Conservation (phyloP, 2,113 vertebrate species). For the Microcebus ravelobensis region DNA sequence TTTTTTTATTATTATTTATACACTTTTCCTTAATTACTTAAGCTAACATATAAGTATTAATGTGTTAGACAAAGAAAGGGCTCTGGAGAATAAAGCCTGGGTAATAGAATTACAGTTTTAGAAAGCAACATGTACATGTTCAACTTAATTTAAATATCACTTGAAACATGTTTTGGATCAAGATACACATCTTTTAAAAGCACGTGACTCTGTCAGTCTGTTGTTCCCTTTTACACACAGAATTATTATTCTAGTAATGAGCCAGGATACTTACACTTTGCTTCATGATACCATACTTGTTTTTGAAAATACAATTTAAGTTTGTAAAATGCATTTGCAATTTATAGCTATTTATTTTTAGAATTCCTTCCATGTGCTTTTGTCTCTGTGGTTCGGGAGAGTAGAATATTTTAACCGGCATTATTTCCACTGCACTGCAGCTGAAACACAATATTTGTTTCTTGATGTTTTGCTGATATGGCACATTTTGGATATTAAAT, state of each 20-base stretch:
- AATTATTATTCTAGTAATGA: neutral
- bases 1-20: neutral
- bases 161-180: slow-evolving; percentile 11
- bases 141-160: slow-evolving; percentile 29
- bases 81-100: neutral
- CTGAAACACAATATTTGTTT: slow-evolving; percentile 46
- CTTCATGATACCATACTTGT: slow-evolving; percentile 32
- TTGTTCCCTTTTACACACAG: slow-evolving; percentile 25
- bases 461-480: neutral
- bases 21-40: neutral
- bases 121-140: neutral
- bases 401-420: neutral
- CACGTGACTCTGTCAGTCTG: neutral
- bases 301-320: slow-evolving; percentile 29
- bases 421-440: slow-evolving; percentile 34
- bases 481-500: slow-evolving; percentile 36
- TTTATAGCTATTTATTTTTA: neutral
- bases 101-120: neutral
- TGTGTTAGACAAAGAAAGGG: neutral
- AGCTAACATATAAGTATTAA: neutral
- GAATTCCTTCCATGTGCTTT: neutral
- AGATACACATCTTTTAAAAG: neutral
- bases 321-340: neutral
- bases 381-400: neutral
- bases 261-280: neutral